Conservation (phyloP, 2,888 invertebrate genomes). For the Synanthedon vespiformis region DNA sequence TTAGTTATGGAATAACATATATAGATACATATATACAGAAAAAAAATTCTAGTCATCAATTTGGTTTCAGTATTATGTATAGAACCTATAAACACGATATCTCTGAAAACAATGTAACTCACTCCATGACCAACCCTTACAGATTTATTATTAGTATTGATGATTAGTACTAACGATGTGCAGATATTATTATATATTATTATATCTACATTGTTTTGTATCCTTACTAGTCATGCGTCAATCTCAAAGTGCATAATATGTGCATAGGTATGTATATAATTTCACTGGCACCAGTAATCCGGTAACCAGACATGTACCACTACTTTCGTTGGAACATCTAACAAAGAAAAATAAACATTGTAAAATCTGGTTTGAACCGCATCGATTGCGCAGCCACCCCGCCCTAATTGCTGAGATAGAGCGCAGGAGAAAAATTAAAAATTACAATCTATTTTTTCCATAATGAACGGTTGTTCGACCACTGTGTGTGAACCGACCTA, state of each 20-base stretch:
- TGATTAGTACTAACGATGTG: too few relatives aligned
- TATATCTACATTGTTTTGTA: too few relatives aligned
- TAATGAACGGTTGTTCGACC: slow-evolving; percentile 14
- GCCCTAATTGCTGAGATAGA: slow-evolving; percentile 18
- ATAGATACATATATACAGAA: too few relatives aligned
- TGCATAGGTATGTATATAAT: neutral
- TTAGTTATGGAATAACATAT: too few relatives aligned
- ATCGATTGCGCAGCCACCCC: slow-evolving; percentile 10
- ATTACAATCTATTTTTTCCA: slow-evolving; percentile 13
- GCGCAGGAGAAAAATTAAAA: slow-evolving; percentile 16
- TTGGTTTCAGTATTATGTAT: too few relatives aligned
- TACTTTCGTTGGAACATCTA: neutral
- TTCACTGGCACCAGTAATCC: neutral
- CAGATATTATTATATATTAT: too few relatives aligned
- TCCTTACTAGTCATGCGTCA: neutral
- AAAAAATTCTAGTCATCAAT: too few relatives aligned
- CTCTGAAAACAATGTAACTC: too few relatives aligned
- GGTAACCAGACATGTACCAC: neutral
- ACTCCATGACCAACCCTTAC: too few relatives aligned
- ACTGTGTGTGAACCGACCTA: slow-evolving; percentile 5
- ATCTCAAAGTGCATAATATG: neutral
- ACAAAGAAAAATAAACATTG: slow-evolving; percentile 4
- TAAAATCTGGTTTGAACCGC: slow-evolving; percentile 2
- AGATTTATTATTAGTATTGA: too few relatives aligned
- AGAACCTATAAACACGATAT: too few relatives aligned